Percentiles rank a stretch among this genome's conserved stretches.
These are phyloP conservation scores for Aelia acuminata DNA, from an alignment of 2,888 invertebrate genomes.

Conservation along the genomic window DNA sequence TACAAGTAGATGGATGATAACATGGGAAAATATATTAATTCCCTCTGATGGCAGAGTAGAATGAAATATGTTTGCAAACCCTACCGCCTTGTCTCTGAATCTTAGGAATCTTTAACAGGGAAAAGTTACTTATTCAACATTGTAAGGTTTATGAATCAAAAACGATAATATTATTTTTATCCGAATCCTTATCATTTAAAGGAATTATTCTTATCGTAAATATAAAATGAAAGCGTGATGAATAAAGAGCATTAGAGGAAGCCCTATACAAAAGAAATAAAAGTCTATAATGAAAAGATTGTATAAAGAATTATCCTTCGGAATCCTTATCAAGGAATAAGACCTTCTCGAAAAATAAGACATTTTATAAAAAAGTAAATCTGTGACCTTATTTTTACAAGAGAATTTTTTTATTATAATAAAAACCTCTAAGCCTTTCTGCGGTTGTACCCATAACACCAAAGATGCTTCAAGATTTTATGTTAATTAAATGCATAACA, in stretches of 20 bases:
- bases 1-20: too few relatives aligned
- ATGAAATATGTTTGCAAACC: too few relatives aligned
- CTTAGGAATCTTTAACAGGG: too few relatives aligned
- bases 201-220: too few relatives aligned
- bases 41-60: too few relatives aligned
- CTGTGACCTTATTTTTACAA: background rate
- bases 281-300: background rate
- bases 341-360: background rate
- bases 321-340: background rate
- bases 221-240: too few relatives aligned
- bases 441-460: background rate
- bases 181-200: too few relatives aligned
- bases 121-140: too few relatives aligned
- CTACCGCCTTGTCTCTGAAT: too few relatives aligned
- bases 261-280: background rate
- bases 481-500: background rate
- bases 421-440: background rate
- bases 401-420: background rate
- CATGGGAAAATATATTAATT: too few relatives aligned
- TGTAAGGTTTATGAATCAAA: too few relatives aligned
- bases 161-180: too few relatives aligned
- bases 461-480: background rate
- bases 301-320: background rate
- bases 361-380: background rate
- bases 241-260: background rate